A percentile compares a stretch with the other conserved stretches of the same genome.
Evolutionary conservation across 2,113 vertebrate species (phyloP).

Genomic region (Electrona antarctica): DNA sequence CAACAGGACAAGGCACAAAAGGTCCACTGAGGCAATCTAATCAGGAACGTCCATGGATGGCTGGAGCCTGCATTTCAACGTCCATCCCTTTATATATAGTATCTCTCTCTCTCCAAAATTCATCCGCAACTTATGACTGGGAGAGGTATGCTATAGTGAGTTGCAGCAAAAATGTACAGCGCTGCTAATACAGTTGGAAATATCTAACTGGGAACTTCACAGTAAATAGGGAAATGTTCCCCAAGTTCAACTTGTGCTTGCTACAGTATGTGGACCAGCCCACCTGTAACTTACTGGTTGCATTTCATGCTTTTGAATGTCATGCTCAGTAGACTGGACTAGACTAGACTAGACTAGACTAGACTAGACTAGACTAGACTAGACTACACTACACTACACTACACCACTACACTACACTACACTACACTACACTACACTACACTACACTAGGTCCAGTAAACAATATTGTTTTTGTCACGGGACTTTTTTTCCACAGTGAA

Average conservation of each 20-base stretch:
- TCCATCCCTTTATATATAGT: slow-evolving; percentile 51
- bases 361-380: too few relatives aligned
- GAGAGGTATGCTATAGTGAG: slow-evolving; percentile 60
- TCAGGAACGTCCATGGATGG: slow-evolving; percentile 83
- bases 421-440: too few relatives aligned
- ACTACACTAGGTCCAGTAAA: too few relatives aligned
- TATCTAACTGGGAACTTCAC: background rate
- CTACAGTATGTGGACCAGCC: background rate
- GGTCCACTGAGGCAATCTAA: slow-evolving; percentile 83
- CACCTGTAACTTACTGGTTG: background rate
- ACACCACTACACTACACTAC: too few relatives aligned
- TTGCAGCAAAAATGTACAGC: slow-evolving; percentile 49
- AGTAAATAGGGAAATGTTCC: slow-evolving; percentile 5
- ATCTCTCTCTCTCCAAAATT: slow-evolving; percentile 71
- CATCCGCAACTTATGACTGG: slow-evolving; percentile 72
- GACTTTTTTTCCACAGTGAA: background rate
- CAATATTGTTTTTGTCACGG: too few relatives aligned
- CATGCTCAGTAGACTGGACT: too few relatives aligned
- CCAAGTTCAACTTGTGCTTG: slow-evolving; percentile 10
- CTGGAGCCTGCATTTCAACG: slow-evolving; percentile 75
- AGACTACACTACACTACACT: too few relatives aligned
- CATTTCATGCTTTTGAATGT: too few relatives aligned
- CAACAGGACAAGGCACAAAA: slow-evolving; percentile 79
- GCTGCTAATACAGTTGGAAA: slow-evolving; percentile 40
- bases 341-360: too few relatives aligned